A percentile compares a stretch with the other conserved stretches of the same genome.
phyloP scores from a whole-genome alignment of 2,113 vertebrate species.

The Rafetus swinhoei region DNA sequence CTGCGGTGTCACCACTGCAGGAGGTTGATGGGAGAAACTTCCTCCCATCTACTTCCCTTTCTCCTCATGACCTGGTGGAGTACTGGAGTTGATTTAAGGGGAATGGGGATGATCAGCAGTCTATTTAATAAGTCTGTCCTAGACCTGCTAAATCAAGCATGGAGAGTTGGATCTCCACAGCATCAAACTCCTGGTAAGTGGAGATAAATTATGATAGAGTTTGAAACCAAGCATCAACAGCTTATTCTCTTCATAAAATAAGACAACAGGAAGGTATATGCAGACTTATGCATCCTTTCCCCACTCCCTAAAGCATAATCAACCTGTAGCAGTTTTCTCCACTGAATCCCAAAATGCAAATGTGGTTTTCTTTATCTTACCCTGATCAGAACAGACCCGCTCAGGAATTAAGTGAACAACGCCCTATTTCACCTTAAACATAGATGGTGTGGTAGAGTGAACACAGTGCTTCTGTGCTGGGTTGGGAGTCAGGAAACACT shows the following conservation, averaged over 20 bases:
- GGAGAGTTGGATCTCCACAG: no score
- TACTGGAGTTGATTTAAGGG: no score
- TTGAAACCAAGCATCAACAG: background rate
- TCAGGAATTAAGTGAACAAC: background rate
- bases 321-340: background rate
- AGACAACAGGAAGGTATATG: no score
- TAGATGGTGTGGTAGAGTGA: background rate
- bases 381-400: background rate
- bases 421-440: background rate
- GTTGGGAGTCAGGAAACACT: background rate
- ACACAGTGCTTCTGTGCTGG: background rate
- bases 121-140: no score
- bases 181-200: no score
- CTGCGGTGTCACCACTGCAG: no score
- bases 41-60: no score
- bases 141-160: no score
- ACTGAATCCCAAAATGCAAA: background rate
- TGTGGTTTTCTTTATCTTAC: background rate
- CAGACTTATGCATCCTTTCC: background rate
- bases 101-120: no score
- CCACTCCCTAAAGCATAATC: background rate
- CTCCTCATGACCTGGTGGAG: no score
- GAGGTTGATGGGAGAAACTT: no score
- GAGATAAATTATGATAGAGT: background rate
- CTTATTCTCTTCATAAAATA: background rate